phyloP scores from a whole-genome alignment of 2,888 invertebrate species.

The Mesodorylaimus sp. region DNA sequence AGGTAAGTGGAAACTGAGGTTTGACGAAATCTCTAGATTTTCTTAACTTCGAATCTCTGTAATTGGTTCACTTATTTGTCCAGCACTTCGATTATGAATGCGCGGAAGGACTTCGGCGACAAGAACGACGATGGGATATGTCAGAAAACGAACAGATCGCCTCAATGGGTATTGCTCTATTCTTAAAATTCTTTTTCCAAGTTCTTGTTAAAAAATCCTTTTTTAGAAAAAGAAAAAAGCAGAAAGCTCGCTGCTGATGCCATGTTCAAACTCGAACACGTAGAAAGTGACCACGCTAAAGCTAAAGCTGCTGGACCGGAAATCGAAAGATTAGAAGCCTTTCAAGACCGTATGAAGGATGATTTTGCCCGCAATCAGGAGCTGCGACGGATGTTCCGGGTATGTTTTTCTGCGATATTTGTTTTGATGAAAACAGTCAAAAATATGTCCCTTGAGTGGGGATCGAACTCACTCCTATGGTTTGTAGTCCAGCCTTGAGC shows the following conservation, averaged over 20 bases:
- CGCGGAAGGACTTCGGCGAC: constrained; percentile 75
- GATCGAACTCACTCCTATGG: too few relatives aligned
- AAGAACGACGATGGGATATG: constrained; percentile 97
- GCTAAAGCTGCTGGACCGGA: constrained; percentile 52
- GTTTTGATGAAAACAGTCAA: too few relatives aligned
- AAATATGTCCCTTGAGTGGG: too few relatives aligned
- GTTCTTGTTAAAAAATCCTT: not conserved
- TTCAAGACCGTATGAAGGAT: constrained; percentile 68
- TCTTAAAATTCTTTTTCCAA: not conserved
- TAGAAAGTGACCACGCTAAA: constrained; percentile 52
- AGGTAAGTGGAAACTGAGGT: constrained; percentile 41
- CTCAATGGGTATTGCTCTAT: constrained; percentile 1
- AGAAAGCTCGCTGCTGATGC: constrained; percentile 78
- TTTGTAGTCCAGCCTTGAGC: too few relatives aligned
- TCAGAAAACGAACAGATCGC: constrained; percentile 64
- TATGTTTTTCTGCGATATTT: constrained; percentile 29
- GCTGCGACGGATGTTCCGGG: constrained; percentile 65
- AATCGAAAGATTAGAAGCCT: constrained; percentile 51
- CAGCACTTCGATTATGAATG: constrained; percentile 92
- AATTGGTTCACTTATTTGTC: constrained; percentile 16
- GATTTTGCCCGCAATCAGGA: constrained; percentile 74
- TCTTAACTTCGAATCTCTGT: not conserved
- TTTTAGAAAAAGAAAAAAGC: constrained; percentile 60
- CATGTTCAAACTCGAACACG: constrained; percentile 92
- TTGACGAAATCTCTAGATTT: constrained; percentile 1